Evolutionary conservation across 2,888 invertebrate genomes (phyloP).

Genomic region (Strigamia crassipes): DNA sequence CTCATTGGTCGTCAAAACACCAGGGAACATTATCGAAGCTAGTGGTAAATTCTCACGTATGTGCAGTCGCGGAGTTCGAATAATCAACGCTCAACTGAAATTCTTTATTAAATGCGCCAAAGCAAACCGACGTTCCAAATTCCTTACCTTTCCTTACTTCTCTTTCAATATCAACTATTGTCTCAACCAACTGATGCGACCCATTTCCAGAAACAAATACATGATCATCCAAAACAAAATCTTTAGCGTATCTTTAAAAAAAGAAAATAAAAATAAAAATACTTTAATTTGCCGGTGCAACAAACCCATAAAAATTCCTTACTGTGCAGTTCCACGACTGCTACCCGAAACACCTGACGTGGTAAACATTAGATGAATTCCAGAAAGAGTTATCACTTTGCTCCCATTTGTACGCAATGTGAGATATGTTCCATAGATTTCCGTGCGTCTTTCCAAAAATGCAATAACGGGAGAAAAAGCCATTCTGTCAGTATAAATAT

Average conservation of each 20-base stretch:
- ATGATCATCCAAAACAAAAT: background rate
- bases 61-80: too few species aligned
- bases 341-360: background rate
- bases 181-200: background rate
- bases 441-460: conserved; percentile 48
- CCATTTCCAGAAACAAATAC: background rate
- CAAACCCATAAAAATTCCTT: background rate
- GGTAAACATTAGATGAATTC: conserved; percentile 46
- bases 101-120: too few species aligned
- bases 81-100: too few species aligned
- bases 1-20: too few species aligned
- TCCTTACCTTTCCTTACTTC: background rate
- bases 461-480: conserved; percentile 47
- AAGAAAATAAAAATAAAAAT: background rate
- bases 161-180: background rate
- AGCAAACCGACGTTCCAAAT: too few species aligned
- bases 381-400: conserved; percentile 44
- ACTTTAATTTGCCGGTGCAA: background rate
- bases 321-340: background rate
- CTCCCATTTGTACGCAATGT: conserved; percentile 29
- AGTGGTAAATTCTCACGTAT: too few species aligned
- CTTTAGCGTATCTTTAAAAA: background rate
- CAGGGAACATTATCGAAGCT: too few species aligned
- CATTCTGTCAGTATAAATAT: background rate
- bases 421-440: conserved; percentile 48